phyloP scores from a whole-genome alignment of 2,888 invertebrate genomes.

The Apamea anceps region DNA sequence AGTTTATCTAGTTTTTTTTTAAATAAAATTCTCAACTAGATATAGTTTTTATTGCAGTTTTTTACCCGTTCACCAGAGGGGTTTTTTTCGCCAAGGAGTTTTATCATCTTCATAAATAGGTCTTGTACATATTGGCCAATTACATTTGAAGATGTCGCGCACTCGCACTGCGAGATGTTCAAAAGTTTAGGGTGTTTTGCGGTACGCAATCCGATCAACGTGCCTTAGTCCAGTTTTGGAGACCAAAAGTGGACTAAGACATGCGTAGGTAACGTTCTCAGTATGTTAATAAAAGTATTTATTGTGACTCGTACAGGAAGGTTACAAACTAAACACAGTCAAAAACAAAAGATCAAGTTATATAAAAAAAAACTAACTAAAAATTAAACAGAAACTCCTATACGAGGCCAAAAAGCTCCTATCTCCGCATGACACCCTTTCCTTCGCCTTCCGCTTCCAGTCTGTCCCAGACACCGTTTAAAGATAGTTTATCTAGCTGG shows the following conservation, averaged over 20 bases:
- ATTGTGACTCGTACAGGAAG: too few species aligned
- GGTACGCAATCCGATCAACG: too few species aligned
- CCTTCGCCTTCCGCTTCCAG: background rate
- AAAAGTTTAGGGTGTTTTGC: background rate
- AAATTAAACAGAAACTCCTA: too few species aligned
- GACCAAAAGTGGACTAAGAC: background rate
- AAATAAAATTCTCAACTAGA: constrained; percentile 23
- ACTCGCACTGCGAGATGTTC: background rate
- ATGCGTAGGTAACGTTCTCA: background rate
- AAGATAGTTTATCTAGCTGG: background rate
- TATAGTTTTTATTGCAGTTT: constrained; percentile 4
- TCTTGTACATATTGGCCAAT: background rate
- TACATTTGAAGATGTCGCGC: background rate
- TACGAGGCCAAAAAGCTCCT: too few species aligned
- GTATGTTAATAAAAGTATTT: background rate
- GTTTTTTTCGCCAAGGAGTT: background rate
- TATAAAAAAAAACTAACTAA: too few species aligned
- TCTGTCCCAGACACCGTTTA: background rate
- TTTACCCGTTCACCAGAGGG: background rate
- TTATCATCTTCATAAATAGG: background rate
- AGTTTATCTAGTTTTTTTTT: background rate
- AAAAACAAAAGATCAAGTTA: too few species aligned
- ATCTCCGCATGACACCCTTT: background rate
- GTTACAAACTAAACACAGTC: too few species aligned
- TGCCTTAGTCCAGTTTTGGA: too few species aligned